A percentile compares a stretch with the other conserved stretches of the same genome.
Conservation (phyloP, 2,113 vertebrate species). For the Saguinus midas region DNA sequence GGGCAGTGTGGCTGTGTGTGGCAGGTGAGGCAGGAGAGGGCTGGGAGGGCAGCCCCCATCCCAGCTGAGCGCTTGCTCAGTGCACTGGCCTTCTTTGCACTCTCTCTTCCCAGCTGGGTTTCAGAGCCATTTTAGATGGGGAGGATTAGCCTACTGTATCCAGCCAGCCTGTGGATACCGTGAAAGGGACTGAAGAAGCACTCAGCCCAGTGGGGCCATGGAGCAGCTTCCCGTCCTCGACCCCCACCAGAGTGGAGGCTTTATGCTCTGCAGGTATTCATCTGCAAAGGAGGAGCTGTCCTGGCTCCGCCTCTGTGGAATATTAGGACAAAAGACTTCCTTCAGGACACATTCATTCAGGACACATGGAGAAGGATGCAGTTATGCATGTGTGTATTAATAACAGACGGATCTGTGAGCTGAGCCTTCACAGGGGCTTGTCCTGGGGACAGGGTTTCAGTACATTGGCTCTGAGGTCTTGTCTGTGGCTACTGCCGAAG, state of each 20-base stretch:
- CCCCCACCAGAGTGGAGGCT: background rate
- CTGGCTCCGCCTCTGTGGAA: background rate
- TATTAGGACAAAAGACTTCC: background rate
- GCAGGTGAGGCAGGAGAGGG: rapidly evolving
- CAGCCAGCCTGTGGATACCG: rapidly evolving
- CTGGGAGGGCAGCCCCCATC: rapidly evolving
- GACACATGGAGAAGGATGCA: background rate
- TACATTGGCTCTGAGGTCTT: background rate
- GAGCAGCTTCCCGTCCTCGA: no score
- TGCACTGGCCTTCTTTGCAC: no score
- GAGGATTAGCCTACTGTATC: background rate
- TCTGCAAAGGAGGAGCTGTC: background rate
- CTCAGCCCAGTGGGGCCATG: rapidly evolving
- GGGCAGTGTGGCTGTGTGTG: background rate
- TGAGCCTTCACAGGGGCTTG: background rate
- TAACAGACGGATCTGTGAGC: background rate
- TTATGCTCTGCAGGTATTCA: no score
- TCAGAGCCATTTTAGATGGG: background rate
- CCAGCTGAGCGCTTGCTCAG: no score
- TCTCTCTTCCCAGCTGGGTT: background rate
- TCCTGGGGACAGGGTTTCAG: rapidly evolving
- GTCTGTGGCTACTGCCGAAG: background rate
- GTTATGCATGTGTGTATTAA: rapidly evolving
- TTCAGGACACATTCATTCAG: background rate
- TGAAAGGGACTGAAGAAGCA: no score